Conservation (phyloP, 2,888 invertebrate genomes). For the Norana najaformis region DNA sequence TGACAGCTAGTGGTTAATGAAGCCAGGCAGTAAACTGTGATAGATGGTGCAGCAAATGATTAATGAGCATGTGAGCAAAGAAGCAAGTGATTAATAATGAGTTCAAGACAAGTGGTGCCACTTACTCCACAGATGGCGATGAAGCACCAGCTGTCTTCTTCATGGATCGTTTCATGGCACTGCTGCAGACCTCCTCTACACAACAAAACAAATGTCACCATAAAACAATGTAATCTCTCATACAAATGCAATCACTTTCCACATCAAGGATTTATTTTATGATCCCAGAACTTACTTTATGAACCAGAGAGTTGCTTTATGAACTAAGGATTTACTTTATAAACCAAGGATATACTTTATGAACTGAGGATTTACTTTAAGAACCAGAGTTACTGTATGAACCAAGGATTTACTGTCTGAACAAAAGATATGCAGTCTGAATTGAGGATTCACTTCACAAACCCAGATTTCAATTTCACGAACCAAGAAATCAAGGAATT, state of each 20-base stretch:
- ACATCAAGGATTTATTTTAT: not conserved
- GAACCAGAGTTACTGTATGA: not conserved
- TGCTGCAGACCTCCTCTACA: not conserved
- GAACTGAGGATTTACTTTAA: not conserved
- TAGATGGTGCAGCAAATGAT: not conserved
- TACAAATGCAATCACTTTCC: not conserved
- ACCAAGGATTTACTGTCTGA: not conserved
- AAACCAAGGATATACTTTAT: not conserved
- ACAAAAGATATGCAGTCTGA: not conserved
- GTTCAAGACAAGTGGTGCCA: not conserved
- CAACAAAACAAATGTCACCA: not conserved
- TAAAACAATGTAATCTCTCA: not conserved
- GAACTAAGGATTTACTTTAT: not conserved
- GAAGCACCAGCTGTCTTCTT: conserved; percentile 6
- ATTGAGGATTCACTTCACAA: not conserved
- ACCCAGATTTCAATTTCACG: not conserved
- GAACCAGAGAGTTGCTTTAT: not conserved
- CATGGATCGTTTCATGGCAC: conserved; percentile 16
- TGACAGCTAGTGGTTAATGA: not conserved
- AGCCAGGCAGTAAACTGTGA: not conserved
- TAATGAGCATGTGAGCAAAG: not conserved
- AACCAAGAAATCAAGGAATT: not conserved
- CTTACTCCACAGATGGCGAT: conserved; percentile 14
- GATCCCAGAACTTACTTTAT: not conserved
- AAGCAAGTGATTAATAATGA: not conserved